A percentile compares a stretch with the other conserved stretches of the same genome.
Conservation (phyloP, 2,797 vertebrate species). For the Melanotaenia maccullochi region DNA sequence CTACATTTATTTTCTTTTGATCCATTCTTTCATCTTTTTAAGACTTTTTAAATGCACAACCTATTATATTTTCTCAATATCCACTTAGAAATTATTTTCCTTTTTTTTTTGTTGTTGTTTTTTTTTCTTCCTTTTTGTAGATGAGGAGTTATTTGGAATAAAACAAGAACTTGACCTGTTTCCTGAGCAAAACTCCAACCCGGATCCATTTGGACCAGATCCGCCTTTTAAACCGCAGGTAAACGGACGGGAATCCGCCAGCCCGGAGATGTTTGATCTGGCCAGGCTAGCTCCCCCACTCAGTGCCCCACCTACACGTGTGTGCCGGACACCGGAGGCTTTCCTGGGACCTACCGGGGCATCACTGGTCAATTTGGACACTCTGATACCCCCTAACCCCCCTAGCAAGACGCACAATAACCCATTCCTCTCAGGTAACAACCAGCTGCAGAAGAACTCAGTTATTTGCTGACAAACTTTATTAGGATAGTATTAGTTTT, state of each 20-base stretch:
- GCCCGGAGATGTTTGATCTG: constrained; percentile 86
- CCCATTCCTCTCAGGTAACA: constrained; percentile 91
- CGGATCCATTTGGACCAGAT: constrained; percentile 81
- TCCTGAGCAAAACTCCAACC: constrained; percentile 64
- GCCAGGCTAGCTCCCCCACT: constrained; percentile 82
- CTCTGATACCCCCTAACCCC: constrained; percentile 84
- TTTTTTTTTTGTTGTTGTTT: not conserved
- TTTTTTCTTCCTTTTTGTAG: constrained; percentile 30
- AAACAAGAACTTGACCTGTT: constrained; percentile 58
- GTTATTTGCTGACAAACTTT: not conserved
- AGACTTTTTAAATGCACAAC: not conserved
- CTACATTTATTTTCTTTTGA: not conserved
- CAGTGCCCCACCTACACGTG: constrained; percentile 67
- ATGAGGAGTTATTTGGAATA: constrained; percentile 61
- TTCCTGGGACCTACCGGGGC: constrained; percentile 92
- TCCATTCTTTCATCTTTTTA: not conserved
- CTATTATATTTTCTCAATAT: not conserved
- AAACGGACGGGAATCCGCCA: constrained; percentile 83
- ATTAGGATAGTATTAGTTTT: not conserved
- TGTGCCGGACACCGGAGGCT: constrained; percentile 89
- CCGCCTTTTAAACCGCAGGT: constrained; percentile 76
- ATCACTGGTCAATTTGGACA: constrained; percentile 92
- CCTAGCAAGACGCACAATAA: constrained; percentile 86
- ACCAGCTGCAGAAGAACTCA: not conserved
- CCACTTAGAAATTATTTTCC: not conserved